Evolutionary conservation across 2,888 invertebrate genomes (phyloP).

Genomic region (Brachylomia viminalis): DNA sequence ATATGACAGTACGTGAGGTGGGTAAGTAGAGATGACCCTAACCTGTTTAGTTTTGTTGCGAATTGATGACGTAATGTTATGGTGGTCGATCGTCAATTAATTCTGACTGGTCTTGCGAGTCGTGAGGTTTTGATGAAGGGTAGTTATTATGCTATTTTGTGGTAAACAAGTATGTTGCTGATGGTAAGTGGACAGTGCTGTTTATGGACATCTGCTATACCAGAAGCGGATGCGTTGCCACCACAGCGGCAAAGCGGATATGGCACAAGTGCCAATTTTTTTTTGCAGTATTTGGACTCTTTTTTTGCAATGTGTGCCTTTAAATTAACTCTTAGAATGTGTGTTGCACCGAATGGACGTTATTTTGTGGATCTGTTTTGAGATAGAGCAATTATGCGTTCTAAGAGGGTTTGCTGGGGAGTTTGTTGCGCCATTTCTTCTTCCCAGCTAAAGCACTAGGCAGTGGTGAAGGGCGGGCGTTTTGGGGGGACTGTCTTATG

Average conservation of each 20-base stretch:
- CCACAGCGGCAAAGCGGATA: not conserved
- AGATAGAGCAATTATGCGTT: not conserved
- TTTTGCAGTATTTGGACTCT: not conserved
- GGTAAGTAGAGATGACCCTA: slow-evolving; percentile 58
- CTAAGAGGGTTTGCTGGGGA: not conserved
- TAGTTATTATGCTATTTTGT: not conserved
- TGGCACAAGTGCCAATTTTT: not conserved
- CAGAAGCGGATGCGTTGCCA: not conserved
- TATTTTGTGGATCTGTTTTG: not conserved
- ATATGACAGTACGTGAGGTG: slow-evolving; percentile 60
- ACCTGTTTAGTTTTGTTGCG: slow-evolving; percentile 61
- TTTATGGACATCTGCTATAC: too few species aligned
- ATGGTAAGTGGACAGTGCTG: not conserved
- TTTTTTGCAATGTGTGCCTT: not conserved
- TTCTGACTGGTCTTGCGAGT: not conserved
- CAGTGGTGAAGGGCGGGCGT: too few species aligned
- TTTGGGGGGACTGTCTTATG: too few species aligned
- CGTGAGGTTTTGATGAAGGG: not conserved
- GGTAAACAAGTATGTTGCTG: not conserved
- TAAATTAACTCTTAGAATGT: too few species aligned
- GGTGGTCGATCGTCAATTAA: slow-evolving; percentile 9
- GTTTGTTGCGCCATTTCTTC: too few species aligned
- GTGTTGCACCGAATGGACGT: too few species aligned
- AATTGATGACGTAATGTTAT: slow-evolving; percentile 49
- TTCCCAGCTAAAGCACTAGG: too few species aligned